Percentiles rank a stretch among this genome's conserved stretches.
phyloP scores from a whole-genome alignment of 2,113 vertebrate genomes.

The Oreotrochilus melanogaster region DNA sequence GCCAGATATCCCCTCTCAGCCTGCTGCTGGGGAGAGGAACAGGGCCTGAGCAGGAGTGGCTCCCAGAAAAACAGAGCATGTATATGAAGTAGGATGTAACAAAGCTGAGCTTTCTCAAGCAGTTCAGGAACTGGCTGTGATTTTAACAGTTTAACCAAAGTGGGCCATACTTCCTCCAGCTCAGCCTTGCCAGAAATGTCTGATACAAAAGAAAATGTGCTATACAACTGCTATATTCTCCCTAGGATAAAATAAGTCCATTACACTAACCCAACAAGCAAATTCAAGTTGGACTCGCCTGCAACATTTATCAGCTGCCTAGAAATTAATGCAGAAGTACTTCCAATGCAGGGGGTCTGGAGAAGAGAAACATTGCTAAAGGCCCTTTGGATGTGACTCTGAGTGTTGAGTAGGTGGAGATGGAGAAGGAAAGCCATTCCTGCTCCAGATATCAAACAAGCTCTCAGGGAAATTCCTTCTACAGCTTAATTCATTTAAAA shows the following conservation, averaged over 20 bases:
- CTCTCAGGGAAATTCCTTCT: conserved; percentile 50
- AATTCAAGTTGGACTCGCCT: not conserved
- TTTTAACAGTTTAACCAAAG: not conserved
- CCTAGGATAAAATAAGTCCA: not conserved
- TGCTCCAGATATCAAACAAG: conserved; percentile 40
- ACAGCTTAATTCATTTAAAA: conserved; percentile 53
- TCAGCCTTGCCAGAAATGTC: not conserved
- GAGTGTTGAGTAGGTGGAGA: not conserved
- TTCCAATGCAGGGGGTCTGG: not conserved
- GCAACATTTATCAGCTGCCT: not conserved
- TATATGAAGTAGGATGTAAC: not conserved
- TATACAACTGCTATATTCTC: not conserved
- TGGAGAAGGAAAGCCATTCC: conserved; percentile 20
- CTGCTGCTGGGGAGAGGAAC: not conserved
- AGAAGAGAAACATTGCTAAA: not conserved
- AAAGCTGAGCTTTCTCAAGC: not conserved
- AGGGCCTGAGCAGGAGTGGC: not conserved
- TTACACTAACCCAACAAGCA: not conserved
- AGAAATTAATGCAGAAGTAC: not conserved
- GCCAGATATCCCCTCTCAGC: not conserved
- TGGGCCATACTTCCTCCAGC: not conserved
- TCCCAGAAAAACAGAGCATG: not conserved
- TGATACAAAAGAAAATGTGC: not conserved
- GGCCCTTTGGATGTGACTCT: not conserved
- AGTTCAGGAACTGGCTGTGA: not conserved